These are phyloP conservation scores for Hozukius guyotensis DNA, from an alignment of 2,797 vertebrate genomes.

Conservation along the genomic window DNA sequence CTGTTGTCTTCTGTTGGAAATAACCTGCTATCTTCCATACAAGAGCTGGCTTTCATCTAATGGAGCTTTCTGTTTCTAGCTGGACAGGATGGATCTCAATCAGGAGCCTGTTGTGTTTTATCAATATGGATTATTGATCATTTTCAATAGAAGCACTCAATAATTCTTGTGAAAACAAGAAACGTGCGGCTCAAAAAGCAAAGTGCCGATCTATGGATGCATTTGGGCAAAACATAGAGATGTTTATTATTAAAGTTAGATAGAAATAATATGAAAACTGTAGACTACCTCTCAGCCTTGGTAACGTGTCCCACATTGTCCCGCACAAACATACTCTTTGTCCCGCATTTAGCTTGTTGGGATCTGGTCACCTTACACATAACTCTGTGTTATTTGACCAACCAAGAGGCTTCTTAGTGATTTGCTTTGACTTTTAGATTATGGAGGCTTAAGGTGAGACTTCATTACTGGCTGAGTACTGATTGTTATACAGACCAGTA, in stretches of 20 bases:
- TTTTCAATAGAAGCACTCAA: neutral
- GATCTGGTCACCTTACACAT: too few species aligned
- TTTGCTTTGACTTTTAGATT: neutral
- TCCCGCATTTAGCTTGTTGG: too few species aligned
- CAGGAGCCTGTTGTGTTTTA: neutral
- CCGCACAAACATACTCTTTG: too few species aligned
- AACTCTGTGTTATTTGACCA: neutral
- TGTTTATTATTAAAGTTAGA: too few species aligned
- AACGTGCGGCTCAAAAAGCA: too few species aligned
- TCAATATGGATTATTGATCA: neutral
- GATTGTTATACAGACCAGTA: neutral
- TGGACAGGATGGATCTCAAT: neutral
- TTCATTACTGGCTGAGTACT: neutral
- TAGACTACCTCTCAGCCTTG: too few species aligned
- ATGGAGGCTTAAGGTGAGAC: neutral
- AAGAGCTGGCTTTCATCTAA: neutral
- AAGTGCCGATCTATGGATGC: too few species aligned
- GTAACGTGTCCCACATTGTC: too few species aligned
- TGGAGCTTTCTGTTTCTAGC: neutral
- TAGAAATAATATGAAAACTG: too few species aligned
- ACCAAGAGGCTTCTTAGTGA: neutral
- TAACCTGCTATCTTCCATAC: neutral
- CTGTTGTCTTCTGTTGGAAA: neutral
- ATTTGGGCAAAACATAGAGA: too few species aligned
- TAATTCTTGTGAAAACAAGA: too few species aligned